These are phyloP conservation scores for Columba guinea DNA, from an alignment of 2,797 vertebrate species.

Conservation along the genomic window DNA sequence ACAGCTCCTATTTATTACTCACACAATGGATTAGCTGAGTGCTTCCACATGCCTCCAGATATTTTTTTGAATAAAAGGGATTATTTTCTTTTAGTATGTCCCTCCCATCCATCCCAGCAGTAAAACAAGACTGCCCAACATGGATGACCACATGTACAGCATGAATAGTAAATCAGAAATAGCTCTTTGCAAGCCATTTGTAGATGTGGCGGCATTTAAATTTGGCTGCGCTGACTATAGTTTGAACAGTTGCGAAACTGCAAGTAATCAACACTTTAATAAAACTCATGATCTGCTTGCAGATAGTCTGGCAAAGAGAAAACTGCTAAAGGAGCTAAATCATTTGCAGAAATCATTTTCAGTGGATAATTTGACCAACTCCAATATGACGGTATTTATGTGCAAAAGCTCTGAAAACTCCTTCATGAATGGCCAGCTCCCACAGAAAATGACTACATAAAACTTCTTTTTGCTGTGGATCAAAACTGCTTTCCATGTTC, in stretches of 20 bases:
- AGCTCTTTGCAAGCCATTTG: slow-evolving; percentile 10
- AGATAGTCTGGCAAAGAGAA: slow-evolving; percentile 47
- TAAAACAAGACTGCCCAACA: not conserved
- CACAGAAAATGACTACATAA: not conserved
- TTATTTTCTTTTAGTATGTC: not conserved
- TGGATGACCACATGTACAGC: not conserved
- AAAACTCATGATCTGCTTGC: slow-evolving; percentile 38
- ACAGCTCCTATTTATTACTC: slow-evolving; percentile 10
- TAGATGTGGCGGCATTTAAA: not conserved
- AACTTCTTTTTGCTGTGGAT: not conserved
- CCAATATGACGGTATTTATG: slow-evolving; percentile 1
- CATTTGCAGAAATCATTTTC: slow-evolving; percentile 24
- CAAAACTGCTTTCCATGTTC: not conserved
- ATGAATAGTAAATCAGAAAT: slow-evolving; percentile 11
- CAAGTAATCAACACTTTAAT: slow-evolving; percentile 59
- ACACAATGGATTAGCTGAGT: slow-evolving; percentile 25
- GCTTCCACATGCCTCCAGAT: not conserved
- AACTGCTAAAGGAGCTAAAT: slow-evolving; percentile 40
- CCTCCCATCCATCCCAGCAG: not conserved
- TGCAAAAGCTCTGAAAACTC: slow-evolving; percentile 29
- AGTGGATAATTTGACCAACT: slow-evolving; percentile 37
- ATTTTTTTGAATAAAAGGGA: not conserved
- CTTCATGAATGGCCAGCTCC: slow-evolving; percentile 7
- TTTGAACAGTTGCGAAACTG: slow-evolving; percentile 52
- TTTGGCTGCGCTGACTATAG: not conserved